phyloP scores from a whole-genome alignment of 2,797 vertebrate species.

The Melanotaenia pygmaea region DNA sequence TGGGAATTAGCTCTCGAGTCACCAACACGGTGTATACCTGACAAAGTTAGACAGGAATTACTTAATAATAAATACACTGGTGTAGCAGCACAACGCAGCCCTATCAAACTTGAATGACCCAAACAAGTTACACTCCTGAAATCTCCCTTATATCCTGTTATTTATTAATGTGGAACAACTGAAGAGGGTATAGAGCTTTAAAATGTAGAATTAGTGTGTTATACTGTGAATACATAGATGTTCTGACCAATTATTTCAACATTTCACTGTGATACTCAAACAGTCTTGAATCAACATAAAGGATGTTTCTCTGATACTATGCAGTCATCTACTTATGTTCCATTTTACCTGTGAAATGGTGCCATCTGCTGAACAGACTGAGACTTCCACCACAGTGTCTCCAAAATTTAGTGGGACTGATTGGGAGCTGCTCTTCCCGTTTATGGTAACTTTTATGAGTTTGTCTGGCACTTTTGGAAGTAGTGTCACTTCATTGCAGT shows the following conservation, averaged over 20 bases:
- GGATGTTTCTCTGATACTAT: not conserved
- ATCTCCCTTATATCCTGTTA: not conserved
- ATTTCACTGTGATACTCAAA: not conserved
- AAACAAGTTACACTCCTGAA: not conserved
- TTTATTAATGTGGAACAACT: not conserved
- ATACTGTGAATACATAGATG: not conserved
- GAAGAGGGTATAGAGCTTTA: not conserved
- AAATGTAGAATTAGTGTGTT: not conserved
- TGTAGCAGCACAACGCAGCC: not conserved
- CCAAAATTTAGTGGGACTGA: conserved; percentile 58
- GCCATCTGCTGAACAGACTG: conserved; percentile 81
- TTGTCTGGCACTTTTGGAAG: conserved; percentile 62
- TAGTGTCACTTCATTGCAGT: conserved; percentile 56
- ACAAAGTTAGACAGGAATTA: conserved; percentile 8
- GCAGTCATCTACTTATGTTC: not conserved
- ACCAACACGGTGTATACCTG: conserved; percentile 73
- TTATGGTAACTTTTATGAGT: conserved; percentile 69
- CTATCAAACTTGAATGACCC: conserved; percentile 6
- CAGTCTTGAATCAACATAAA: not conserved
- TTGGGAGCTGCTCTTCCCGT: conserved; percentile 40
- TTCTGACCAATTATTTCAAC: not conserved
- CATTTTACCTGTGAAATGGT: conserved; percentile 72
- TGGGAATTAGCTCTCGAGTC: conserved; percentile 68
- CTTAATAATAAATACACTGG: conserved; percentile 1
- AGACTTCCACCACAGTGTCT: conserved; percentile 71